Evolutionary conservation across 2,888 invertebrate genomes (phyloP), one percentile per base, ranked within the genome.

Genomic region (Blastobasis lacticolella): DNA sequence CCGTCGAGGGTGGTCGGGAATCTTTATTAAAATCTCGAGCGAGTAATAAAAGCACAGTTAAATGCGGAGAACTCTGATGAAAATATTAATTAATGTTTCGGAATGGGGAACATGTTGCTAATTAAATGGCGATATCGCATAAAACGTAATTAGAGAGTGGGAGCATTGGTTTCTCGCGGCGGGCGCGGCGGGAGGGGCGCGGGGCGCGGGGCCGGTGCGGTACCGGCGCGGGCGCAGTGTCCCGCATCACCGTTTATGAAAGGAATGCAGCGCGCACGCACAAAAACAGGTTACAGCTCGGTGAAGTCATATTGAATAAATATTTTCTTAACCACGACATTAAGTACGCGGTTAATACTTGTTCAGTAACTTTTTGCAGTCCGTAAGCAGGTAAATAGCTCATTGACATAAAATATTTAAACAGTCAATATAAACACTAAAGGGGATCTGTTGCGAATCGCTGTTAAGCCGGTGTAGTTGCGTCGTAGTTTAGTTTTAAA

Each of bases 41-140:
- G 80, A 79, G 79, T 77, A 84, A 85, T 85, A 87, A 87, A 87
- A 82, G 81, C 80, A 85, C 86, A 84, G 81, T 85, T 83, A 83
- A 84, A 86, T 81, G 84, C 79, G 78, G 80, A 73, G 81, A 83
- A 81, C 78, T 81, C 84, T 81, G 84, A 84, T 86, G 85, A 85
- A 87, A 86, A 86, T 86, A 87, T 87, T 86, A 87, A 87, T 87
- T 86, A 86, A 85, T 84, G 85, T 85, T 82, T 80, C 77, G 81
- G 80, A 85, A 87, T 86, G 83, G 80, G 78, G 82, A 86, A 85
- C 85, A 84, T 82, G 83, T 86, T 83, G 85, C 87, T 87, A 87
- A 87, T 87, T 85, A 87, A 87, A 87, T 82, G 87, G 81, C 86
- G 82, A 87, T 87, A 86, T 85, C 81, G 83, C 79, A 85, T 86